These are phyloP conservation scores for Pseudococcus viburni DNA, from an alignment of 2,888 invertebrate species.

Conservation along the genomic window DNA sequence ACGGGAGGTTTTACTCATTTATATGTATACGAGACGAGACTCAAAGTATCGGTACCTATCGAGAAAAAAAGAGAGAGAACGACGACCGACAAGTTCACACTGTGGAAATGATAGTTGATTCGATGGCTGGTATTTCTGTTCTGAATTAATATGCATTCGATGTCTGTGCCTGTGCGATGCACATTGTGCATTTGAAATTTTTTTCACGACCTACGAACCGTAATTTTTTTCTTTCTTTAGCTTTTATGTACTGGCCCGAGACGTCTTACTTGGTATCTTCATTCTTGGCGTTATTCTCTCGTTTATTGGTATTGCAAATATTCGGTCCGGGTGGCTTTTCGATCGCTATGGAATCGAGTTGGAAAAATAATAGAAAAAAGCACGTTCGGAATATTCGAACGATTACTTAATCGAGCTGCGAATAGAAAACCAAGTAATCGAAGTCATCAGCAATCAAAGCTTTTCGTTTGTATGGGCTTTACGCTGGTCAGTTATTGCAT, in stretches of 20 bases:
- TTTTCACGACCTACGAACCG: not conserved
- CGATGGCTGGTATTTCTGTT: not conserved
- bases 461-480: not conserved
- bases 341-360: not conserved
- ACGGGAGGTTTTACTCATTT: conserved; percentile 24
- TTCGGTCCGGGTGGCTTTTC: not conserved
- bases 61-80: not conserved
- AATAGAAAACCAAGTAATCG: not conserved
- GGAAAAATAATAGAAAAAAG: not conserved
- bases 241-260: not conserved
- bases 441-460: not conserved
- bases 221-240: not conserved
- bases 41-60: not conserved
- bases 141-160: conserved; percentile 44
- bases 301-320: conserved; percentile 16
- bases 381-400: conserved; percentile 1
- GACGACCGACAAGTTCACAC: conserved; percentile 7
- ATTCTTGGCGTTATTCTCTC: not conserved
- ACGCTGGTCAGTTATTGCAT: conserved; percentile 31
- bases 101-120: conserved; percentile 18
- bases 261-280: conserved; percentile 33
- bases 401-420: conserved; percentile 4
- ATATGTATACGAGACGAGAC: conserved; percentile 12
- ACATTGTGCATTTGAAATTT: conserved; percentile 44
- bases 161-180: not conserved